A percentile compares a stretch with the other conserved stretches of the same genome.
Evolutionary conservation across 2,113 vertebrate genomes (phyloP).

Genomic region (Mionectes macconnelli): DNA sequence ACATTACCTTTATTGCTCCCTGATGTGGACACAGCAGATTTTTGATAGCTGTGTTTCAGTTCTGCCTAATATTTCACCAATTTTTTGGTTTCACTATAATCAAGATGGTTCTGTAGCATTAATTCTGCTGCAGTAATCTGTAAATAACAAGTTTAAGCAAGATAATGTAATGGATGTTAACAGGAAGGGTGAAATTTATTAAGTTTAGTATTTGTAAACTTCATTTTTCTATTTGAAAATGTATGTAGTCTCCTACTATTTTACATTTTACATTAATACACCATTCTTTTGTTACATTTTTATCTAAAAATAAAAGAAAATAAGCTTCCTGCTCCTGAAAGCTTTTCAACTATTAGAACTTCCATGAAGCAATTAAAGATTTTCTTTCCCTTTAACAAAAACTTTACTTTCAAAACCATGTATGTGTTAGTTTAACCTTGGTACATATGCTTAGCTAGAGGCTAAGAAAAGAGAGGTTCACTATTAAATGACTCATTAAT

Average conservation of each 20-base stretch:
- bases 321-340: neutral
- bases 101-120: neutral
- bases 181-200: neutral
- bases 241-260: neutral
- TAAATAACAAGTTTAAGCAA: neutral
- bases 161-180: neutral
- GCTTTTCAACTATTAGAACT: neutral
- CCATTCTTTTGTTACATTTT: neutral
- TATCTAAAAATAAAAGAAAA: neutral
- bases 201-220: neutral
- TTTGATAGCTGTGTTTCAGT: neutral
- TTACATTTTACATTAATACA: neutral
- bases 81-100: neutral
- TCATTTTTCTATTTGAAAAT: neutral
- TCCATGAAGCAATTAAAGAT: neutral
- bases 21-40: neutral
- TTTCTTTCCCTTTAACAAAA: slow-evolving; percentile 36
- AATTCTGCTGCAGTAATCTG: neutral
- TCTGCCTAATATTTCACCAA: neutral
- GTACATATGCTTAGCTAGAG: slow-evolving; percentile 59
- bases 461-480: slow-evolving; percentile 66
- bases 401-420: slow-evolving; percentile 42
- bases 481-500: slow-evolving; percentile 74
- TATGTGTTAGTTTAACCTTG: slow-evolving; percentile 70
- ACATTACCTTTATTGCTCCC: neutral